Evolutionary conservation across 2,888 invertebrate genomes (phyloP).

Genomic region (Branchinecta sandiegonensis): DNA sequence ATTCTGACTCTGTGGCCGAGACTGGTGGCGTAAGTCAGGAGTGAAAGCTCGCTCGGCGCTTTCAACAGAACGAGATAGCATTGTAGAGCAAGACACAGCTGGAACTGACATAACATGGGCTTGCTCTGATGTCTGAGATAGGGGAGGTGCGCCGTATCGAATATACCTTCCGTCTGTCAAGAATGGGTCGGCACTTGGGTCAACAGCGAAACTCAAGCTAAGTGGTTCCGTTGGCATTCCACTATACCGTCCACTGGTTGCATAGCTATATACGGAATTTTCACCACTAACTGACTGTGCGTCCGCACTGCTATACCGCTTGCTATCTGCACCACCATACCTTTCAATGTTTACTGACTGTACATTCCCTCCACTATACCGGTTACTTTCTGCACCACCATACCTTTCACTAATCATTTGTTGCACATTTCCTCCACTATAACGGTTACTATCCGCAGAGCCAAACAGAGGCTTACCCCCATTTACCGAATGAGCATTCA

Average conservation of each 20-base stretch:
- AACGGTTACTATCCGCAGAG: too few species aligned
- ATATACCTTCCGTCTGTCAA: not conserved
- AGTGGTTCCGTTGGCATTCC: not conserved
- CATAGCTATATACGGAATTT: slow-evolving; percentile 24
- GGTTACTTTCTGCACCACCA: too few species aligned
- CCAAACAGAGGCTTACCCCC: too few species aligned
- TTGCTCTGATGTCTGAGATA: slow-evolving; percentile 28
- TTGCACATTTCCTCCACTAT: too few species aligned
- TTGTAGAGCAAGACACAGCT: slow-evolving; percentile 33
- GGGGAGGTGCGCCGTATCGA: slow-evolving; percentile 22
- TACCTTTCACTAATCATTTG: too few species aligned
- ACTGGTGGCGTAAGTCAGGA: slow-evolving; percentile 29
- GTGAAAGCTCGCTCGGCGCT: slow-evolving; percentile 30
- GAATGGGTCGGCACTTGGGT: not conserved
- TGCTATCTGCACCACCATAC: too few species aligned
- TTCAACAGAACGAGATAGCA: slow-evolving; percentile 33
- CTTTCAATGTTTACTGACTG: too few species aligned
- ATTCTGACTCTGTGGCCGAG: slow-evolving; percentile 18
- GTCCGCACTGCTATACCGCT: too few species aligned
- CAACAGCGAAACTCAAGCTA: not conserved
- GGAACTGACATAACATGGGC: slow-evolving; percentile 55
- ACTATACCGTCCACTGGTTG: slow-evolving; percentile 24
- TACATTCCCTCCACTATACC: too few species aligned
- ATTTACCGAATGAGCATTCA: too few species aligned
- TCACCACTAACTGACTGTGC: too few species aligned